A percentile compares a stretch with the other conserved stretches of the same genome.
These are phyloP conservation scores for Takifugu flavidus DNA, from an alignment of 2,113 vertebrate species.

Conservation along the genomic window DNA sequence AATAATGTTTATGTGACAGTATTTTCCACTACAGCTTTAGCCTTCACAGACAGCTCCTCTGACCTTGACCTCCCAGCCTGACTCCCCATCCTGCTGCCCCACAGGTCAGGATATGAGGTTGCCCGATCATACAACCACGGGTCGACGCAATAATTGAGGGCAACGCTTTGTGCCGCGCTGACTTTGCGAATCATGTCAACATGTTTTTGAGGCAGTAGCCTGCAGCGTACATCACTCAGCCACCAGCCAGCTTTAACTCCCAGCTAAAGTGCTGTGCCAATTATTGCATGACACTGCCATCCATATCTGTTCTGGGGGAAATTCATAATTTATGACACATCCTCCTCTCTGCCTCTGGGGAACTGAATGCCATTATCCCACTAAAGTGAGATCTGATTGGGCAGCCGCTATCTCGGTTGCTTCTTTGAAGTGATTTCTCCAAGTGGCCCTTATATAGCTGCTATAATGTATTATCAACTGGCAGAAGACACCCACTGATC, in stretches of 20 bases:
- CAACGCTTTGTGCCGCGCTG: slow-evolving; percentile 30
- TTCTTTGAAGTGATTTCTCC: slow-evolving; percentile 58
- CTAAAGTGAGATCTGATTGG: slow-evolving; percentile 60
- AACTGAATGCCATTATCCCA: slow-evolving; percentile 55
- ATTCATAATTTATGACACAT: slow-evolving; percentile 69
- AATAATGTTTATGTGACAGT: background rate
- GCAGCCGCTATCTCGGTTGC: slow-evolving; percentile 52
- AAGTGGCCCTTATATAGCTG: slow-evolving; percentile 27
- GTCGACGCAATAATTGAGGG: slow-evolving; percentile 46
- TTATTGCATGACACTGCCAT: slow-evolving; percentile 61
- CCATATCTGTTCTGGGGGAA: slow-evolving; percentile 56
- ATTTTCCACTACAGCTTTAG: background rate
- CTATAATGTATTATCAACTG: slow-evolving; percentile 28
- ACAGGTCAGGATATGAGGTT: slow-evolving; percentile 13
- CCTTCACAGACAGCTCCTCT: background rate
- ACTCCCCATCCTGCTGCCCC: slow-evolving; percentile 2
- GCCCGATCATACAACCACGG: slow-evolving; percentile 8
- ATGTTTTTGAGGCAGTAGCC: slow-evolving; percentile 38
- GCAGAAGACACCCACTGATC: slow-evolving; percentile 15
- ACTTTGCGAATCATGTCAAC: slow-evolving; percentile 41
- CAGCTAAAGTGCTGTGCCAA: slow-evolving; percentile 52
- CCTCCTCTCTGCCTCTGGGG: slow-evolving; percentile 40
- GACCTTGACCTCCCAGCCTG: slow-evolving; percentile 15
- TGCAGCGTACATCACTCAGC: slow-evolving; percentile 37
- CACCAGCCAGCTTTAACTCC: slow-evolving; percentile 35